These are phyloP conservation scores for Uloborus diversus DNA, from an alignment of 1,140 invertebrate genomes.

Conservation along the genomic window DNA sequence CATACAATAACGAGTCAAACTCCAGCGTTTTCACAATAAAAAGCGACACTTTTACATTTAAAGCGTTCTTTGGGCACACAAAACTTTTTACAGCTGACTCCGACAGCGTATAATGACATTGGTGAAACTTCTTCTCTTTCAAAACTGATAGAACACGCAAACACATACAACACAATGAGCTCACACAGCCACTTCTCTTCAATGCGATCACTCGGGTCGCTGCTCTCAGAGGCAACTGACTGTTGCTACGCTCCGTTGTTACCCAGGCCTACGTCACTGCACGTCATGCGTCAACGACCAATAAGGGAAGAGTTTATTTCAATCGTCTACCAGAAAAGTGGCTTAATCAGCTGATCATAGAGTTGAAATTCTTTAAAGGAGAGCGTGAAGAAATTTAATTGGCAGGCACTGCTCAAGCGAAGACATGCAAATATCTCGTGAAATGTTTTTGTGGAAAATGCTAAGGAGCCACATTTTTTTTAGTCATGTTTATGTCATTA, in stretches of 20 bases:
- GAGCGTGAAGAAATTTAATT: background rate
- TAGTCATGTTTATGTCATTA: too few species aligned
- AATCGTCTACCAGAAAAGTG: slow-evolving; percentile 24
- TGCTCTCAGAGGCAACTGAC: slow-evolving; percentile 52
- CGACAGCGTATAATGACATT: slow-evolving; percentile 19
- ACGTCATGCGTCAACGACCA: slow-evolving; percentile 47
- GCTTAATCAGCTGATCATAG: slow-evolving; percentile 40
- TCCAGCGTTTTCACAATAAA: background rate
- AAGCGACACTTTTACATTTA: background rate
- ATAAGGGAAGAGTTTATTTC: slow-evolving; percentile 31
- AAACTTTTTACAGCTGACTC: background rate
- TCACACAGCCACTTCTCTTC: too few species aligned
- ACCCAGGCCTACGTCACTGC: slow-evolving; percentile 40
- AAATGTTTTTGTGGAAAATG: too few species aligned
- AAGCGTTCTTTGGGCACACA: background rate
- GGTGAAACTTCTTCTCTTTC: background rate
- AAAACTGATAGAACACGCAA: slow-evolving; percentile 4
- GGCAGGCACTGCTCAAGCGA: background rate
- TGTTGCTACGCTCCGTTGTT: slow-evolving; percentile 54
- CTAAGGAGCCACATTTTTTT: too few species aligned
- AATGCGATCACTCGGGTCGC: slow-evolving; percentile 38
- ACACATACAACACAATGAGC: background rate
- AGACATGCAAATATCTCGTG: too few species aligned
- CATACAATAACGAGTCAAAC: background rate
- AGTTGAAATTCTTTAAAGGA: background rate